phyloP scores from a whole-genome alignment of 1,140 invertebrate genomes.

The Sminthurides bifidus region DNA sequence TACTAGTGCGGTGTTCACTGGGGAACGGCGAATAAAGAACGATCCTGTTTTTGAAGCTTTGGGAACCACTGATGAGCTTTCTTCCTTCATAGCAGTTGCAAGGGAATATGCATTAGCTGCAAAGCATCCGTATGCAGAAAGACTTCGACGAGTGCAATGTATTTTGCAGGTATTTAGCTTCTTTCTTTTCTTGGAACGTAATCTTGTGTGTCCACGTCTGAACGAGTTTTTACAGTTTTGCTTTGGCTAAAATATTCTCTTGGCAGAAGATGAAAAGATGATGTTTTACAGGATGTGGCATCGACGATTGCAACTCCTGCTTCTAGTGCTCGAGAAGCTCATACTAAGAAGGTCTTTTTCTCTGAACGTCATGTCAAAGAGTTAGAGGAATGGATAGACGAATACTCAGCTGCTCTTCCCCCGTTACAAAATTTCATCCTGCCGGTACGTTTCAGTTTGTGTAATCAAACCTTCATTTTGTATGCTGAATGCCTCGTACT shows the following conservation, averaged over 20 bases:
- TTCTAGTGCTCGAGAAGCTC: slow-evolving; percentile 38
- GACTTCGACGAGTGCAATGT: slow-evolving; percentile 59
- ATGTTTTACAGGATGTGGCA: slow-evolving; percentile 45
- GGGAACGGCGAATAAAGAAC: slow-evolving; percentile 51
- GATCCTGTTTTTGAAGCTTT: slow-evolving; percentile 57
- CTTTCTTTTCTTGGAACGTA: not conserved
- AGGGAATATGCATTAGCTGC: slow-evolving; percentile 48
- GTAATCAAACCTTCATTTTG: not conserved
- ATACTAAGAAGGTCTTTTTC: slow-evolving; percentile 42
- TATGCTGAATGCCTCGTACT: not conserved
- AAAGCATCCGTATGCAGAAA: slow-evolving; percentile 48
- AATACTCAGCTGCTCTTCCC: slow-evolving; percentile 54
- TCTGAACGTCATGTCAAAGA: slow-evolving; percentile 46
- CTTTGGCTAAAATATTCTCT: not conserved
- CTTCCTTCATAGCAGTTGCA: slow-evolving; percentile 56
- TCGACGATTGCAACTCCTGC: slow-evolving; percentile 54
- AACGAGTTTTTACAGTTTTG: not conserved
- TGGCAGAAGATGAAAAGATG: not conserved
- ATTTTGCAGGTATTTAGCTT: slow-evolving; percentile 45
- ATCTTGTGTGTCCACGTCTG: not conserved
- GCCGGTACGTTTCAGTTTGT: slow-evolving; percentile 43
- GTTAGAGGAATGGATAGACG: slow-evolving; percentile 61
- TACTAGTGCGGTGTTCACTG: too few relatives aligned
- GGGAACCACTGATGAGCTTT: slow-evolving; percentile 62
- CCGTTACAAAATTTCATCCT: slow-evolving; percentile 63